A percentile compares a stretch with the other conserved stretches of the same genome.
phyloP scores from a whole-genome alignment of 2,113 vertebrate genomes.

The Turnix velox region DNA sequence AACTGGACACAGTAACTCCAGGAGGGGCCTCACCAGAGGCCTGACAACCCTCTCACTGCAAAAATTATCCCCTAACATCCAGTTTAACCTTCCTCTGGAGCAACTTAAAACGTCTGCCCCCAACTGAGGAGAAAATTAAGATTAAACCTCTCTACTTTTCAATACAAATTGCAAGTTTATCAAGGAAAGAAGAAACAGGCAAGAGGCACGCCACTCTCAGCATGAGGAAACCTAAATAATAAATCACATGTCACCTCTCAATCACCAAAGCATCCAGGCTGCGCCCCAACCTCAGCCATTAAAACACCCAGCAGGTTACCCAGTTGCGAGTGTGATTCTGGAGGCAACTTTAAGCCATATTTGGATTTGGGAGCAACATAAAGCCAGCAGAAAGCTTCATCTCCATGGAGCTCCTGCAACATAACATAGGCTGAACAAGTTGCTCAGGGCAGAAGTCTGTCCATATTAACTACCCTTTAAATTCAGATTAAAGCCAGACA shows the following conservation, averaged over 20 bases:
- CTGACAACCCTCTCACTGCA: too few species aligned
- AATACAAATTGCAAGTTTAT: neutral
- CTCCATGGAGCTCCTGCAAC: slow-evolving; percentile 53
- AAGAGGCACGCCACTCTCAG: neutral
- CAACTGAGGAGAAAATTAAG: neutral
- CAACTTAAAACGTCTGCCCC: too few species aligned
- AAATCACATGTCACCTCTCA: neutral
- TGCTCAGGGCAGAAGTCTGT: neutral
- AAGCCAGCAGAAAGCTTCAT: slow-evolving; percentile 39
- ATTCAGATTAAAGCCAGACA: neutral
- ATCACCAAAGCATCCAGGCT: neutral
- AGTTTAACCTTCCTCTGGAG: too few species aligned
- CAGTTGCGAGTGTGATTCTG: neutral
- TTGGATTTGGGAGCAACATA: neutral
- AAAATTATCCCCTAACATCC: too few species aligned
- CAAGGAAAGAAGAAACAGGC: neutral
- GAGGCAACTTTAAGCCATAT: neutral
- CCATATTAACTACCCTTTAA: slow-evolving; percentile 6
- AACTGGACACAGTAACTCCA: too few species aligned
- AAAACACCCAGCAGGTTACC: neutral
- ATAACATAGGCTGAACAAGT: neutral
- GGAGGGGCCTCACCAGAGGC: too few species aligned
- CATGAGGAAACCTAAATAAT: neutral
- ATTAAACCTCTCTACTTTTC: neutral
- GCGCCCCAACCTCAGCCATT: neutral